Evolutionary conservation across 2,888 invertebrate species (phyloP).

Genomic region (Cheilosia impressa): DNA sequence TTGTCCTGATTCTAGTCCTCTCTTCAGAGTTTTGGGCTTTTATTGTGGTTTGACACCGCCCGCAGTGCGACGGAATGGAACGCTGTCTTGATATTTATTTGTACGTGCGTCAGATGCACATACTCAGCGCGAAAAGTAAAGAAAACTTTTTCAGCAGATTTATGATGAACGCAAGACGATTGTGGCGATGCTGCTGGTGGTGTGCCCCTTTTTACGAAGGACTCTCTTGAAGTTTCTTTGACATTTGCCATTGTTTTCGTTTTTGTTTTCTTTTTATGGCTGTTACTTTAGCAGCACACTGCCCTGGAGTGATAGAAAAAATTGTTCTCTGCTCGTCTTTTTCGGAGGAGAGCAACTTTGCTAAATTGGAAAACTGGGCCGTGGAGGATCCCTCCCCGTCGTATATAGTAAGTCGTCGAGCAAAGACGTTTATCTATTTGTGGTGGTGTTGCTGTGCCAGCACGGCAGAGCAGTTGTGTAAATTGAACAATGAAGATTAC

Average conservation of each 20-base stretch:
- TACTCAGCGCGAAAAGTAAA: slow-evolving; percentile 24
- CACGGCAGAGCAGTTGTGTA: slow-evolving; percentile 51
- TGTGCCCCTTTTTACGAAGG: slow-evolving; percentile 8
- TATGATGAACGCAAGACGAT: slow-evolving; percentile 44
- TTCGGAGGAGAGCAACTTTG: slow-evolving; percentile 20
- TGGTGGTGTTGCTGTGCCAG: slow-evolving; percentile 15
- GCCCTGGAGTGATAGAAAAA: slow-evolving; percentile 44
- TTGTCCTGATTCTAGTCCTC: slow-evolving; percentile 15
- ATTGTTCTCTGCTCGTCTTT: slow-evolving; percentile 1
- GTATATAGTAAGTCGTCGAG: slow-evolving; percentile 15
- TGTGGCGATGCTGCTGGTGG: slow-evolving; percentile 20
- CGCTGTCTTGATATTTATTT: slow-evolving; percentile 26
- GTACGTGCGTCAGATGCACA: slow-evolving; percentile 41
- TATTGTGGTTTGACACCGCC: slow-evolving; percentile 27
- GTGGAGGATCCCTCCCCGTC: background rate
- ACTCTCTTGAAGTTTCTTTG: slow-evolving; percentile 43
- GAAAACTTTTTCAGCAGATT: slow-evolving; percentile 45
- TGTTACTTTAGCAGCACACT: slow-evolving; percentile 34
- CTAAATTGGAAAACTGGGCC: slow-evolving; percentile 48
- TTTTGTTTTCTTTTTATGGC: slow-evolving; percentile 6
- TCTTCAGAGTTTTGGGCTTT: slow-evolving; percentile 2
- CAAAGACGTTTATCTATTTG: slow-evolving; percentile 59
- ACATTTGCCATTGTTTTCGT: slow-evolving; percentile 48
- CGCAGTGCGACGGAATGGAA: slow-evolving; percentile 36
- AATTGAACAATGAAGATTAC: slow-evolving; percentile 74